phyloP scores from a whole-genome alignment of 2,888 invertebrate species.

The Parnassius orleans region DNA sequence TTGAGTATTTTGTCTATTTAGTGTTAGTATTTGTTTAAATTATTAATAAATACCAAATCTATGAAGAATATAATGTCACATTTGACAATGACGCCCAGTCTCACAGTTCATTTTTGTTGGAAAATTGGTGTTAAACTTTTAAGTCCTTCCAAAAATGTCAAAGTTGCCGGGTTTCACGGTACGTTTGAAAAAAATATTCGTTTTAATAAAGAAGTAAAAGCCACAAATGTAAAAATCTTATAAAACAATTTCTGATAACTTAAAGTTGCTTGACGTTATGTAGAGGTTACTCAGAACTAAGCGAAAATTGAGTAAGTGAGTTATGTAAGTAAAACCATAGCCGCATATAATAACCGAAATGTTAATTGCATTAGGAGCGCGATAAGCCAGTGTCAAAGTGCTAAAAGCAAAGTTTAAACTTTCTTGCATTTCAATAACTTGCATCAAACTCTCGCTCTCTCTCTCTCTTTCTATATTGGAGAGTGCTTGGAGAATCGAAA shows the following conservation, averaged over 20 bases:
- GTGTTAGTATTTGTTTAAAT: too few species aligned
- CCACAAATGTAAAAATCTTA: not conserved
- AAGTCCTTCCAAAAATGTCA: too few species aligned
- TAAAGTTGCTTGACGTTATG: conserved; percentile 5
- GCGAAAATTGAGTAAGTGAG: conserved; percentile 21
- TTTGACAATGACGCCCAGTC: too few species aligned
- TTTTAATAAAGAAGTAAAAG: too few species aligned
- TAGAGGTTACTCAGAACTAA: conserved; percentile 14
- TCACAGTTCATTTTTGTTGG: too few species aligned
- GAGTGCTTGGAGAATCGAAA: conserved; percentile 5
- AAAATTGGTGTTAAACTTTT: too few species aligned
- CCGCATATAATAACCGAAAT: conserved; percentile 25
- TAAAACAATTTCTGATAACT: conserved; percentile 9
- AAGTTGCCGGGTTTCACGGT: too few species aligned
- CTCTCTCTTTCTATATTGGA: too few species aligned
- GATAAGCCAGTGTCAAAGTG: conserved; percentile 29
- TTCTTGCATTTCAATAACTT: conserved; percentile 9
- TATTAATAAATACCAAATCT: too few species aligned
- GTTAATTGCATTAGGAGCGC: conserved; percentile 27
- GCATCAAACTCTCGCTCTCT: conserved; percentile 11
- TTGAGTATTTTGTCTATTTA: too few species aligned
- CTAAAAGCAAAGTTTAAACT: conserved; percentile 27
- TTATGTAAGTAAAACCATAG: conserved; percentile 22
- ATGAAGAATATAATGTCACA: too few species aligned
- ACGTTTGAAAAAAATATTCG: too few species aligned